Conservation (phyloP, 1,140 invertebrate genomes). For the Sinella curviseta region DNA sequence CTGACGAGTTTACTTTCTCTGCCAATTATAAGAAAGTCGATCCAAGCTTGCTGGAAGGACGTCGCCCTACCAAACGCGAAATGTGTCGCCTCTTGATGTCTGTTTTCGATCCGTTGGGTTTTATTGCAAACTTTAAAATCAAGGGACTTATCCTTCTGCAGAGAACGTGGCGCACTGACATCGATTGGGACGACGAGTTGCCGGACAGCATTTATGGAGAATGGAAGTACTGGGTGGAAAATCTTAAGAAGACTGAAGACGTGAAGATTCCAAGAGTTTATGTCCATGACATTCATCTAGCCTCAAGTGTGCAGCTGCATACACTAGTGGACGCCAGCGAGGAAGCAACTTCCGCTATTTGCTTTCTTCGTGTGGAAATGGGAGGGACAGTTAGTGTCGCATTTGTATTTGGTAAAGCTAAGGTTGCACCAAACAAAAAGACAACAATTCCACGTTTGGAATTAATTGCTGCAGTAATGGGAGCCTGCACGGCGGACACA, state of each 20-base stretch:
- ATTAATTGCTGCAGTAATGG: slow-evolving; percentile 51
- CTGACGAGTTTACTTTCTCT: slow-evolving; percentile 6
- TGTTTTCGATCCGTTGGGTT: slow-evolving; percentile 40
- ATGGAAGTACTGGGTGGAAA: slow-evolving; percentile 43
- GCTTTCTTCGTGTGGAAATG: slow-evolving; percentile 44
- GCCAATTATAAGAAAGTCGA: slow-evolving; percentile 22
- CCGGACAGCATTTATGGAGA: not conserved
- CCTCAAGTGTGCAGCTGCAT: slow-evolving; percentile 42
- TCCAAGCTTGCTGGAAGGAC: not conserved
- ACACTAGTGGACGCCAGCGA: slow-evolving; percentile 52
- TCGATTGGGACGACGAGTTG: slow-evolving; percentile 45
- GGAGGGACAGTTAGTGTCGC: not conserved
- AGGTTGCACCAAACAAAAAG: slow-evolving; percentile 50
- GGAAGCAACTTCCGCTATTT: slow-evolving; percentile 49
- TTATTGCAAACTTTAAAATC: slow-evolving; percentile 26
- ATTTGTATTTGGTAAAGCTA: slow-evolving; percentile 50
- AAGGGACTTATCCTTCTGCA: slow-evolving; percentile 36
- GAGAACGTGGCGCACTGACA: slow-evolving; percentile 42
- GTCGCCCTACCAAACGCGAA: slow-evolving; percentile 36
- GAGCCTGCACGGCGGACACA: not conserved
- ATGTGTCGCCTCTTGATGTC: not conserved
- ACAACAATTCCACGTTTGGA: slow-evolving; percentile 52
- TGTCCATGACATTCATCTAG: not conserved
- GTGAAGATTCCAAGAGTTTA: slow-evolving; percentile 30
- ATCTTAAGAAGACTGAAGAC: not conserved